Base-by-base conservation (phyloP, 1,140 invertebrate genomes). In the Thaumetopoea pityocampa region DNA sequence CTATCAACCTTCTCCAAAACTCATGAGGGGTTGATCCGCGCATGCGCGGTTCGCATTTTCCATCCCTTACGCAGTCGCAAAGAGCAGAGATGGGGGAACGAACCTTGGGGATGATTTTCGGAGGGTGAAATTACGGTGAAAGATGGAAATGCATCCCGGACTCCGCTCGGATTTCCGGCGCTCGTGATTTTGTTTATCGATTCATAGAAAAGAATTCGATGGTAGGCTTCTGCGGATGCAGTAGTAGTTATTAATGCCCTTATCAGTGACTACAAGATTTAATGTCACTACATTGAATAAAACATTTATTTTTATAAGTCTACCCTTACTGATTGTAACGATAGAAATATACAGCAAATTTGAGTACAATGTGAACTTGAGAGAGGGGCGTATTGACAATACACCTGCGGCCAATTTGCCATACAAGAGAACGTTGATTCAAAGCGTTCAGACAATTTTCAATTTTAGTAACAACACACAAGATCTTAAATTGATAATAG, bases 171-270 rank as follows among this genome's bases (percentile, higher is more conserved):
- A 80, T 82, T 78, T 82, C 78, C 74, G 74, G 63, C 57, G 71
- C 60, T 66, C 51, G 66, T 77, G 76, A 82, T 82, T 78, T 82
- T 77, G 78, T 78, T 82, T 82, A 82, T 82, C 77, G 78, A 82
- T 82, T 80, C 69, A 66, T 65, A 69, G 48, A 51, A 51, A 64
- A 65, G 43, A 51, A 23, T 50, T 38, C 20, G 46, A 57, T 56
- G 52, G 49, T 35, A 47, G 37, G 51, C 45, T 48, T 67, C 47
- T 46, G 54, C 59, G 60, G 42, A 36, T 47, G 51, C 51, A 29
- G 22, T 37, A n/a, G n/a, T n/a, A 71, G 64, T 73, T 73, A 72
- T 73, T 78, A 73, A 73, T 74, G 53, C 61, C 59, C 54, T 66
- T 65, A 69, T 67, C 61, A 58, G 63, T 64, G 61, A 59, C 50